These are phyloP conservation scores for Axis porcinus DNA, from an alignment of 2,113 vertebrate species.

Conservation along the genomic window DNA sequence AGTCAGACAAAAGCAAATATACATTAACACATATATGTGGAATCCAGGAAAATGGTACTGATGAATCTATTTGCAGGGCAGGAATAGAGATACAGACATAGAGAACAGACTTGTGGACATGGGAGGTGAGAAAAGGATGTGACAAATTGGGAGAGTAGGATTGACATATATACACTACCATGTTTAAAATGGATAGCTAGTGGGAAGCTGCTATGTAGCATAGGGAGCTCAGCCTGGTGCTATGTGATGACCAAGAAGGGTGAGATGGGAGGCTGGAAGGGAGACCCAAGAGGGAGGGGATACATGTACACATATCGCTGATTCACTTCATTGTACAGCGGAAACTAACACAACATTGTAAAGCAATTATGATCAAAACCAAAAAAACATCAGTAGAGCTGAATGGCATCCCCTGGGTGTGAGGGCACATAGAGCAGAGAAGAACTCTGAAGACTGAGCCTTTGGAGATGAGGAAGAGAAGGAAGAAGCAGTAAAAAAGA, in stretches of 20 bases:
- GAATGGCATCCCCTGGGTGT: not conserved
- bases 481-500: not conserved
- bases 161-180: not conserved
- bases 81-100: not conserved
- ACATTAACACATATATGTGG: not conserved
- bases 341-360: not conserved
- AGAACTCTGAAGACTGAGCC: not conserved
- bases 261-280: not conserved
- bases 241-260: not conserved
- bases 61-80: not conserved
- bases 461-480: not conserved
- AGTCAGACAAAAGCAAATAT: not conserved
- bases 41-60: not conserved
- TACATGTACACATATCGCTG: not conserved
- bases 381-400: not conserved
- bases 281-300: not conserved
- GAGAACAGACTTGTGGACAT: not conserved
- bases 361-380: not conserved
- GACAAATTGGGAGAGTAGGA: not conserved
- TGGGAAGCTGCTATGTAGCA: not conserved
- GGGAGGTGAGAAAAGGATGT: not conserved
- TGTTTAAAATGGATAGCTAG: not conserved
- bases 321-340: not conserved
- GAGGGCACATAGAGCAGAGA: not conserved
- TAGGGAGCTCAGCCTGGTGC: not conserved